Conservation (phyloP, 2,888 invertebrate genomes). For the Callyntrura guangdongensis region DNA sequence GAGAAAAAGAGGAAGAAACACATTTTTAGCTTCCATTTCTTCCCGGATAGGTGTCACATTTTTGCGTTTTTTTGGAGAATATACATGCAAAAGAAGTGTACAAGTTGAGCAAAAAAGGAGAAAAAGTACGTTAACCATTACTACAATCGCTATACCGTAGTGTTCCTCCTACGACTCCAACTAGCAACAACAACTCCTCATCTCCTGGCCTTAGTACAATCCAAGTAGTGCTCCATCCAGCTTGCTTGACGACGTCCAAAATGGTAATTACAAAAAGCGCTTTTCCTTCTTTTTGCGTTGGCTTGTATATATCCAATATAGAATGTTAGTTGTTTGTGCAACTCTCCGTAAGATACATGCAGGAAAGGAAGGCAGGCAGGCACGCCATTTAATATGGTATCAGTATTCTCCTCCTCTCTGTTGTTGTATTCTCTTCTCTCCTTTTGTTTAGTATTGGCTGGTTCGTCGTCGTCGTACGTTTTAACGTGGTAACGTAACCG, state of each 20-base stretch:
- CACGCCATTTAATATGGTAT: conserved; percentile 2
- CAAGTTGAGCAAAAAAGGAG: conserved; percentile 33
- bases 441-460: background rate
- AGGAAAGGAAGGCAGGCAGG: no score
- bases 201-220: conserved; percentile 39
- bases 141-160: background rate
- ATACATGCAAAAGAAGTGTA: conserved; percentile 42
- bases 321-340: background rate
- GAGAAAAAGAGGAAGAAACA: background rate
- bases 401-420: conserved; percentile 14
- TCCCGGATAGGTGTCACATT: conserved; percentile 21
- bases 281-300: conserved; percentile 40
- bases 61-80: conserved; percentile 18
- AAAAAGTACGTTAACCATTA: conserved; percentile 41
- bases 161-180: background rate
- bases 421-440: conserved; percentile 11
- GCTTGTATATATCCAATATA: background rate
- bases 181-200: conserved; percentile 16
- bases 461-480: conserved; percentile 8
- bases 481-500: background rate
- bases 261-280: conserved; percentile 51
- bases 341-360: conserved; percentile 14
- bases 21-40: conserved; percentile 14
- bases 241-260: conserved; percentile 47
- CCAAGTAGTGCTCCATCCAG: conserved; percentile 58